Conservation (phyloP, 2,888 invertebrate genomes). For the Andrena fulva region DNA sequence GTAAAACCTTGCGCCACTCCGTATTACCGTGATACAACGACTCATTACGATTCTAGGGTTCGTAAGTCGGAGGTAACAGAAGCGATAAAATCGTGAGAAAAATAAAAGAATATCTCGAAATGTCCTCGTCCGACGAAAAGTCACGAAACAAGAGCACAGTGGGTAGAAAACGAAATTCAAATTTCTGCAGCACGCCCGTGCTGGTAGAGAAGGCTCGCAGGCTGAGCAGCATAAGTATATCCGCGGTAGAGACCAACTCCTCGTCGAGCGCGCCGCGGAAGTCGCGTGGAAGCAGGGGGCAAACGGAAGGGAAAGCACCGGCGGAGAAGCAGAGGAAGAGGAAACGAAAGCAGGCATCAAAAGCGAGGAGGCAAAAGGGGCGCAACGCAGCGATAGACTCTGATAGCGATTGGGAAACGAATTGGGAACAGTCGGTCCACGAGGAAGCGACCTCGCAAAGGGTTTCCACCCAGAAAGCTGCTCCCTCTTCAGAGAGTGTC, state of each 20-base stretch:
- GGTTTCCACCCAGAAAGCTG: background rate
- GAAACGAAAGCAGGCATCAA: background rate
- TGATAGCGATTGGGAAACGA: constrained; percentile 34
- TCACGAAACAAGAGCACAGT: background rate
- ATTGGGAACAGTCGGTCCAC: background rate
- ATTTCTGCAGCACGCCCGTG: constrained; percentile 30
- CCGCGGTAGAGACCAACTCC: constrained; percentile 17
- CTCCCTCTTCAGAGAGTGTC: background rate
- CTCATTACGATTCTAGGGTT: no score
- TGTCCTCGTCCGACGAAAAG: constrained; percentile 21
- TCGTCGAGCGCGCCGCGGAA: background rate
- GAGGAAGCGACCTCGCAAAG: background rate
- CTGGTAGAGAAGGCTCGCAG: accelerated
- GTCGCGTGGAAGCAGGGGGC: background rate
- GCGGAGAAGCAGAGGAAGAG: background rate
- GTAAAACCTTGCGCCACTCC: no score
- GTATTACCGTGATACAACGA: no score
- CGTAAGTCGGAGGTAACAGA: no score
- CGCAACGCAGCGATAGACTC: background rate
- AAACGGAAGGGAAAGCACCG: background rate
- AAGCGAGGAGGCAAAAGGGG: background rate
- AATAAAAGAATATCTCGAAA: background rate
- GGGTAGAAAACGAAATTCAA: accelerated
- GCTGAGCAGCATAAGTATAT: background rate
- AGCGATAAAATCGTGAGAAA: no score